Evolutionary conservation across 2,797 vertebrate genomes (phyloP), one percentile per base, ranked within the genome.

Genomic region (Synaphobranchus kaupii): DNA sequence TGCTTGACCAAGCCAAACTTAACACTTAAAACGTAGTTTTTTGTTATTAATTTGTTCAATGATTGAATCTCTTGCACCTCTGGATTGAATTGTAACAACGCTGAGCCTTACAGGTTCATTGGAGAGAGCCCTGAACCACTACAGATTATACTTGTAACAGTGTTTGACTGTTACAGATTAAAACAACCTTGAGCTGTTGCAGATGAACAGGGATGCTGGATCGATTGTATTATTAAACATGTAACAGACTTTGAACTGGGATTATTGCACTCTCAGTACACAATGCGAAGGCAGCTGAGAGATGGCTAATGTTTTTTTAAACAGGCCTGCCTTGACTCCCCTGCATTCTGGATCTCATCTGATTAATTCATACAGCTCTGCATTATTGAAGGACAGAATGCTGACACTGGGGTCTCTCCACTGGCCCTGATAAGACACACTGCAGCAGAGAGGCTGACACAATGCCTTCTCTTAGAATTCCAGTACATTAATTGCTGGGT

Each of bases 341-440:
- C 87, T 90, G 80, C 85, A 71, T 60, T 88, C 86, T 89, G 84
- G 85, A 90, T 89, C 52, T 89, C 48, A 28, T 89, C 88, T 92
- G 71, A 91, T 92, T 93, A 94, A 93, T 93, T 92, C 89, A 93
- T 92, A 87, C 63, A 73, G 6, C 73, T 89, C 73, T 94, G 87
- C 85, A 93, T 93, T 93, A 94, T 93, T 94, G 71, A 95, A 60
- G 81, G 89, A 89, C 88, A 88, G 83, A 78, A 47, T 25, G 13
- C 78, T 83, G 84, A 34, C 76, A 48, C 68, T 87, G 82, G 48
- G n/a, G 22, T 89, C 90, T 68, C 86, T 86, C 54, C 60, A 86
- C 71, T 66, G 88, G 76, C 84, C 87, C 87, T 78, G 34, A 78
- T 78, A 44, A 2, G 13, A 39, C 34, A 85, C 47, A 80, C 25